Evolutionary conservation across 1,140 invertebrate genomes (phyloP).

Genomic region (Drosophila leontia): DNA sequence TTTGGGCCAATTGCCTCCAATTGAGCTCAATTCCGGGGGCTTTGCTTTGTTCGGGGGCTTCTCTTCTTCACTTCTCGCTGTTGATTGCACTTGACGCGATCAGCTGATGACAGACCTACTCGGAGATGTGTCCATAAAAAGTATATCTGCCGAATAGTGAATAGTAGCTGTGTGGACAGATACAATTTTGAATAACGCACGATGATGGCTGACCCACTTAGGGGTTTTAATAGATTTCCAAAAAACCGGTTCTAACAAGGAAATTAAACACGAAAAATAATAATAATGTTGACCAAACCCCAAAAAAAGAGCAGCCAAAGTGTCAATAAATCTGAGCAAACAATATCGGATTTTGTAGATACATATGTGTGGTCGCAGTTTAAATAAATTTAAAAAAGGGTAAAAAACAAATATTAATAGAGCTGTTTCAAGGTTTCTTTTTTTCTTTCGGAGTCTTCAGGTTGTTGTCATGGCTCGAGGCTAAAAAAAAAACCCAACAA

Average conservation of each 20-base stretch:
- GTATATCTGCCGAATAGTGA: conserved; percentile 4
- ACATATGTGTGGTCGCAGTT: conserved; percentile 42
- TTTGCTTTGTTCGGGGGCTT: conserved; percentile 39
- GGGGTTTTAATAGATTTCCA: conserved; percentile 38
- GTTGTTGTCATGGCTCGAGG: conserved; percentile 29
- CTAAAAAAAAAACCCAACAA: conserved; percentile 2
- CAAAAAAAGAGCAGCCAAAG: conserved; percentile 20
- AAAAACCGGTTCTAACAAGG: conserved; percentile 75
- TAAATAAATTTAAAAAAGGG: conserved; percentile 67
- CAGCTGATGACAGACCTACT: conserved; percentile 53
- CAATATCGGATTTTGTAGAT: conserved; percentile 53
- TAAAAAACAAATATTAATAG: conserved; percentile 51
- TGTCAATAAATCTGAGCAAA: conserved; percentile 68
- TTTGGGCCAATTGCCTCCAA: conserved; percentile 71
- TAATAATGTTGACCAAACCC: conserved; percentile 33
- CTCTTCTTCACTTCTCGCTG: conserved; percentile 7
- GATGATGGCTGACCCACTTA: conserved; percentile 63
- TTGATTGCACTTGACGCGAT: conserved; percentile 65
- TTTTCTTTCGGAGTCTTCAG: conserved; percentile 17
- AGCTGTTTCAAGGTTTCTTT: conserved; percentile 60
- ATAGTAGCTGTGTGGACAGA: conserved; percentile 10
- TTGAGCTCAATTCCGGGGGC: conserved; percentile 73
- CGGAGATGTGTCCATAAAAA: not conserved
- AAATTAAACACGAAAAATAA: conserved; percentile 60
- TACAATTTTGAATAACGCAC: conserved; percentile 26